A percentile compares a stretch with the other conserved stretches of the same genome.
These are phyloP conservation scores for Tenthredo scrophulariae DNA, from an alignment of 2,888 invertebrate genomes.

Conservation along the genomic window DNA sequence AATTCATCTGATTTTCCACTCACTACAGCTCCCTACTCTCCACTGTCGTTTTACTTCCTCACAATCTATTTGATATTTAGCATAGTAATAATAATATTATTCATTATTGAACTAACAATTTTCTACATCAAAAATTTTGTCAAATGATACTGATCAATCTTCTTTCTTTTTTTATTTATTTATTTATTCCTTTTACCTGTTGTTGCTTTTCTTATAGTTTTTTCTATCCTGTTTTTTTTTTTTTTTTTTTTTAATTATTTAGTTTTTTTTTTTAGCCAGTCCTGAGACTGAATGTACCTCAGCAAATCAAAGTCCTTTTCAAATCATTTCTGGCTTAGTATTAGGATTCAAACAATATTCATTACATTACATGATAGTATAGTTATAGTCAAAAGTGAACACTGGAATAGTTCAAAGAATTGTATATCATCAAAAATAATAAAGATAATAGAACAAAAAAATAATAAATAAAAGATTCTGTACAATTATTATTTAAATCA, in stretches of 20 bases:
- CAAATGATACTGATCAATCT: neutral
- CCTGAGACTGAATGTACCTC: neutral
- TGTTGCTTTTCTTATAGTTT: neutral
- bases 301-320: constrained; percentile 18
- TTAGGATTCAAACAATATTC: constrained; percentile 10
- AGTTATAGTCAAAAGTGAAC: neutral
- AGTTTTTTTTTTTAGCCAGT: neutral
- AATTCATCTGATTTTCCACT: constrained; percentile 8
- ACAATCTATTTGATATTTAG: neutral
- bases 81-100: neutral
- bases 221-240: too few relatives aligned
- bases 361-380: constrained; percentile 1
- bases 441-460: neutral
- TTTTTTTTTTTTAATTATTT: neutral
- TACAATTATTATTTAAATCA: constrained; percentile 24
- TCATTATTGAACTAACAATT: neutral
- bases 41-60: constrained; percentile 14
- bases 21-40: neutral
- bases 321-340: neutral
- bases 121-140: neutral
- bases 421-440: constrained; percentile 5
- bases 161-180: neutral
- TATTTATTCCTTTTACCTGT: neutral
- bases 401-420: neutral
- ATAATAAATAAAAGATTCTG: neutral